Conservation (phyloP, 1,140 invertebrate genomes). For the Hycleus cichorii region DNA sequence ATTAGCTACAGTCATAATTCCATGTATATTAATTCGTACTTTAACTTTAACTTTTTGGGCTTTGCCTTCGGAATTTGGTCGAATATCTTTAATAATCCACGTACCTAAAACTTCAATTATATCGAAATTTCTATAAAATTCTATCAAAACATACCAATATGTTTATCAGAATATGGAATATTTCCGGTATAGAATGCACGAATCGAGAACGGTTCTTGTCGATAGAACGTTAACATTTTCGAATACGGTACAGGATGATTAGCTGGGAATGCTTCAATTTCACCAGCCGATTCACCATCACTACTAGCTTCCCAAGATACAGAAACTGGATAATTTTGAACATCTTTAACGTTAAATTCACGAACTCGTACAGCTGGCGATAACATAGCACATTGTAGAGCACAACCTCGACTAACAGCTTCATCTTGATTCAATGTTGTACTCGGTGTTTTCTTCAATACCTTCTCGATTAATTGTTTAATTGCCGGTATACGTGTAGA, state of each 20-base stretch:
- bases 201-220: constrained; percentile 77
- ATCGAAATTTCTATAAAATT: background rate
- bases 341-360: constrained; percentile 89
- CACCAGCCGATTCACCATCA: constrained; percentile 57
- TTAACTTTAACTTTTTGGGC: constrained; percentile 93
- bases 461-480: constrained; percentile 79
- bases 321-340: constrained; percentile 82
- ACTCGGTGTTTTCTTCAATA: constrained; percentile 79
- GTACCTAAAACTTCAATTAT: constrained; percentile 49
- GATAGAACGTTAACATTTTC: constrained; percentile 88
- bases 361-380: constrained; percentile 92
- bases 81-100: constrained; percentile 79
- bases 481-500: constrained; percentile 89
- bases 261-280: constrained; percentile 72
- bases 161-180: constrained; percentile 64
- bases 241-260: constrained; percentile 89
- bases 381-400: constrained; percentile 93
- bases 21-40: constrained; percentile 86
- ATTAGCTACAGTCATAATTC: constrained; percentile 78
- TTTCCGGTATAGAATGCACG: constrained; percentile 72
- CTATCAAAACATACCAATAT: constrained; percentile 62
- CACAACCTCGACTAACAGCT: constrained; percentile 91
- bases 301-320: constrained; percentile 74
- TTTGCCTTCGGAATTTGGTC: constrained; percentile 78
- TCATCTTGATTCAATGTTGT: constrained; percentile 98